Percentiles rank a stretch among this genome's conserved stretches.
Conservation (phyloP, 1,140 invertebrate genomes). For the Hypsibius dujardini region DNA sequence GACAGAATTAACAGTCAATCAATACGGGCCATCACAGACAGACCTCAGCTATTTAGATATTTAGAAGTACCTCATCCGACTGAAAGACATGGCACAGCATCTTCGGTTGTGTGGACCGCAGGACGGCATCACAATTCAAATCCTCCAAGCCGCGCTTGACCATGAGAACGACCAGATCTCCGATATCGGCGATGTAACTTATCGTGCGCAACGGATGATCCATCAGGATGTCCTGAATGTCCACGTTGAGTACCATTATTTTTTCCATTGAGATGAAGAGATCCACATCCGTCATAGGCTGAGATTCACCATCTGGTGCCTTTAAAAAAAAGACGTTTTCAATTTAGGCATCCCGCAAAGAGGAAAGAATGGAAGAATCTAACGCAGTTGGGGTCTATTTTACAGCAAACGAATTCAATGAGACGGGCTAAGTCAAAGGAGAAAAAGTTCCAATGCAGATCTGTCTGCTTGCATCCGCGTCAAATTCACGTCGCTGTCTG, state of each 20-base stretch:
- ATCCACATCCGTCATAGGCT: conserved; percentile 96
- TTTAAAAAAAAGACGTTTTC: too few species aligned
- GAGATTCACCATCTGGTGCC: conserved; percentile 95
- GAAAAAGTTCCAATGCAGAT: too few species aligned
- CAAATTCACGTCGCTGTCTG: too few species aligned
- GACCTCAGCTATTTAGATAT: too few species aligned
- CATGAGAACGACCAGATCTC: conserved; percentile 94
- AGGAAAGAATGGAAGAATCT: too few species aligned
- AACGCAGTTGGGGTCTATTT: too few species aligned
- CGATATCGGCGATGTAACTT: conserved; percentile 98
- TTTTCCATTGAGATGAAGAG: conserved; percentile 99
- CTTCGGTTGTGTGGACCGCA: conserved; percentile 44
- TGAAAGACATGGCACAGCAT: conserved; percentile 99
- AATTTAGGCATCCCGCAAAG: too few species aligned
- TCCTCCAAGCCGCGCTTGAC: conserved; percentile 60
- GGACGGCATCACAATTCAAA: background rate
- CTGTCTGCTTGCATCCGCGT: too few species aligned
- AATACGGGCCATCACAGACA: too few species aligned
- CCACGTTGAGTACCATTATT: conserved; percentile 98
- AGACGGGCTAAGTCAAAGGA: too few species aligned
- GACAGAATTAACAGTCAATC: too few species aligned
- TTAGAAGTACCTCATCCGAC: conserved; percentile 85
- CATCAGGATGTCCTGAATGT: conserved; percentile 98
- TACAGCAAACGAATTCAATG: too few species aligned
- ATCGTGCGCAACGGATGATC: conserved; percentile 94